These are phyloP conservation scores for Seriola quinqueradiata DNA, from an alignment of 2,113 vertebrate genomes.

Conservation along the genomic window DNA sequence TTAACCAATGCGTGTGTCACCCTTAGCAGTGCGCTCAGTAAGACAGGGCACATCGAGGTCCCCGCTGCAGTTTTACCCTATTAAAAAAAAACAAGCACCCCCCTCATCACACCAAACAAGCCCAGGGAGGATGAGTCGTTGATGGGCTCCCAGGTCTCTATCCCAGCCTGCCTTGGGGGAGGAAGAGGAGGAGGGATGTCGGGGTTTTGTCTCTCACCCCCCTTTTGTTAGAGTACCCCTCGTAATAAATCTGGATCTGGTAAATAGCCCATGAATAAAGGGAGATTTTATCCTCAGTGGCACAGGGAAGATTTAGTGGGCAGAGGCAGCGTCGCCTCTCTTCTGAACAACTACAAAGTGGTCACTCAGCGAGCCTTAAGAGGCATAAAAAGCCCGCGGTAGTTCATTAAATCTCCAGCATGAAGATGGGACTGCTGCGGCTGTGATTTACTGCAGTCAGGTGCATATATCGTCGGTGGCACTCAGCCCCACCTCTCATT, in stretches of 20 bases:
- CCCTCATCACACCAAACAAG: constrained; percentile 35
- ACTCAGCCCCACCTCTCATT: constrained; percentile 74
- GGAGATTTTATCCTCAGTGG: constrained; percentile 84
- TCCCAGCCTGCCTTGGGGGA: constrained; percentile 54
- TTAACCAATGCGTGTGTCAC: neutral
- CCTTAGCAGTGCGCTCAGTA: constrained; percentile 19
- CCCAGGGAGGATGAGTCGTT: constrained; percentile 63
- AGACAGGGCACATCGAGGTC: constrained; percentile 25
- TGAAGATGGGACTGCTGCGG: constrained; percentile 77
- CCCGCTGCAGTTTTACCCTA: constrained; percentile 24
- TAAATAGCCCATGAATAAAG: constrained; percentile 88
- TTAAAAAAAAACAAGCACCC: constrained; percentile 34
- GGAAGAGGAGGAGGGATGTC: constrained; percentile 35
- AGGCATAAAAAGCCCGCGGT: constrained; percentile 81
- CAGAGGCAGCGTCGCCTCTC: constrained; percentile 79
- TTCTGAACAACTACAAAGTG: constrained; percentile 84
- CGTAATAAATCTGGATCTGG: constrained; percentile 85
- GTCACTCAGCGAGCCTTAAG: constrained; percentile 83
- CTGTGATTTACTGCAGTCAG: constrained; percentile 82
- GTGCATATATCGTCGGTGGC: constrained; percentile 73
- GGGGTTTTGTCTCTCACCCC: constrained; percentile 65
- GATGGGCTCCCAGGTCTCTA: constrained; percentile 51
- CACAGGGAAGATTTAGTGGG: constrained; percentile 83
- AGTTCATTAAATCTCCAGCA: constrained; percentile 86
- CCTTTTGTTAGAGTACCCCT: constrained; percentile 81